Evolutionary conservation across 2,113 vertebrate species (phyloP), one percentile per base, ranked within the genome.

Genomic region (Channa maculata): DNA sequence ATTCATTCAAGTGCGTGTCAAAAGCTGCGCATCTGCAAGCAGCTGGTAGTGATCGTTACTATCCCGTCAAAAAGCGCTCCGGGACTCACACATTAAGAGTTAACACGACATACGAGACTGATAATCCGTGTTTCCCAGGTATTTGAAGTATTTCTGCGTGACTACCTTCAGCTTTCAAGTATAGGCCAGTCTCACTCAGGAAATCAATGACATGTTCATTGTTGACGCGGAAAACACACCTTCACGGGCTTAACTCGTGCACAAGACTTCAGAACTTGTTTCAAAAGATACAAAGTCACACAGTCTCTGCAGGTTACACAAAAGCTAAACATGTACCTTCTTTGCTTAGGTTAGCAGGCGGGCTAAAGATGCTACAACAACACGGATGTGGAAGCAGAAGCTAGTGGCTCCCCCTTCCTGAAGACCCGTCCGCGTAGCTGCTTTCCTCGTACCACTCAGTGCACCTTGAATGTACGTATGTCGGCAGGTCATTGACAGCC

Each of bases 11-110:
- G 13, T 8, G 43, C 39, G 1, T 45, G 39, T 41, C 44, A 39
- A 24, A 44, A 24, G 10, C 61, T 75, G 66, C 74, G 81, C 66
- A 79, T 80, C 83, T 62, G 43, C 33, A 45, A 54, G 43, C 39
- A 67, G n/a, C 52, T 14, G 4, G 34, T 14, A 15, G 38, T n/a
- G n/a, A n/a, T n/a, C n/a, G n/a, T 24, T 58, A 24, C 14, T 44
- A 12, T 7, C 14, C 6, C 5, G n/a, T n/a, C 11, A 1, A 34
- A 1, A 6, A 8, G 15, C 12, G 3, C 34, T 12, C 1, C 5
- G 2, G n/a, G 14, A 3, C 10, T 24, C 6, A 37, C 2, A 3
- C 12, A 3, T 3, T 3, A 1, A 43, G 11, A 14, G 37, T 15
- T 37, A 46, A 5, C 44, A 44, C 41, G 0, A 10, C 37, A 37